phyloP scores from a whole-genome alignment of 2,797 vertebrate species.

The Distichodus sexfasciatus region DNA sequence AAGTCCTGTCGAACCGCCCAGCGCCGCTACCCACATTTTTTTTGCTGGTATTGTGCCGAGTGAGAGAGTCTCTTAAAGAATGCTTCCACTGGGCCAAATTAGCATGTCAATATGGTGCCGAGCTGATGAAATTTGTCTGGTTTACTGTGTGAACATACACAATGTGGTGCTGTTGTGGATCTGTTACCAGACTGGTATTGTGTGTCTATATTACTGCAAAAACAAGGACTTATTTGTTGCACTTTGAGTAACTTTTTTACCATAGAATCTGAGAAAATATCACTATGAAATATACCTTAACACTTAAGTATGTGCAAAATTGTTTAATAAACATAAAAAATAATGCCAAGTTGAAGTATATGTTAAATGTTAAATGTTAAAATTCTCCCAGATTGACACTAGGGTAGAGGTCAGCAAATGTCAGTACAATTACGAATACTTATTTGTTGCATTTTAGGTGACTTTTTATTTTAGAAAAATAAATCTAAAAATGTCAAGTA shows the following conservation, averaged over 20 bases:
- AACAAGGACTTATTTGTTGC: neutral
- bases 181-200: constrained; percentile 26
- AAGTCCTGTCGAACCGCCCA: constrained; percentile 40
- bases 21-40: constrained; percentile 43
- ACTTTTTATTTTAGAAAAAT: no score
- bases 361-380: neutral
- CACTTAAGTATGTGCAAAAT: no score
- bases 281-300: no score
- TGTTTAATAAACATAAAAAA: no score
- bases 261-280: no score
- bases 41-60: constrained; percentile 39
- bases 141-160: constrained; percentile 33
- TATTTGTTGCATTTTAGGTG: neutral
- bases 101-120: constrained; percentile 54
- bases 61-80: constrained; percentile 46
- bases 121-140: constrained; percentile 51
- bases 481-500: no score
- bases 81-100: constrained; percentile 45
- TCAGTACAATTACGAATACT: neutral
- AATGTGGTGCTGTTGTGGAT: constrained; percentile 40
- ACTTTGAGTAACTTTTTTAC: no score
- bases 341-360: no score
- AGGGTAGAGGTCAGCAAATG: no score
- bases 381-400: neutral
- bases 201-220: neutral